Evolutionary conservation across 23 tunicate genomes (phyloP).

Genomic region (Oikopleura albicans): DNA sequence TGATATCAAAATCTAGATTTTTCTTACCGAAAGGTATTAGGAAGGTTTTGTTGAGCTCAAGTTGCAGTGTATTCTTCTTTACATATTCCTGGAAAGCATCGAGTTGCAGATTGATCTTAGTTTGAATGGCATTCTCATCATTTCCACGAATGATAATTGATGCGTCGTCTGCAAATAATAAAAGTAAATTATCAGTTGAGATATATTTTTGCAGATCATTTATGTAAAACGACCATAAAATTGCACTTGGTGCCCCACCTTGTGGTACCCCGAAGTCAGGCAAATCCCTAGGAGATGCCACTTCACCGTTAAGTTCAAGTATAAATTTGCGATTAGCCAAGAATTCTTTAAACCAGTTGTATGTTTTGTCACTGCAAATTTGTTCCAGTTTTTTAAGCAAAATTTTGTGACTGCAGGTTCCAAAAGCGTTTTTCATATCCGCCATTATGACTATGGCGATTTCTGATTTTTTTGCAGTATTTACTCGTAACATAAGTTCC

Average conservation of each 20-base stretch:
- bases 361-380: not conserved
- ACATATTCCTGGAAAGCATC: not conserved
- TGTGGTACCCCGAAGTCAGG: not conserved
- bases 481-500: not conserved
- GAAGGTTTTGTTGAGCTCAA: not conserved
- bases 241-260: not conserved
- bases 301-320: not conserved
- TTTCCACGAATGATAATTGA: not conserved
- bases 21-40: not conserved
- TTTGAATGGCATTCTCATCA: not conserved
- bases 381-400: not conserved
- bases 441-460: not conserved
- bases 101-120: not conserved
- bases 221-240: not conserved
- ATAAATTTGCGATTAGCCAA: not conserved
- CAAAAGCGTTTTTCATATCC: not conserved
- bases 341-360: not conserved
- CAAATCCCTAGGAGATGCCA: not conserved
- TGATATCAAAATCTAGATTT: not conserved
- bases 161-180: not conserved
- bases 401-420: not conserved
- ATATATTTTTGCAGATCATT: not conserved
- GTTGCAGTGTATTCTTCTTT: not conserved
- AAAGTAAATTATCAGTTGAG: not conserved
- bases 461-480: not conserved